Conservation (phyloP, 2,888 invertebrate genomes). For the Habrosyne pyritoides region DNA sequence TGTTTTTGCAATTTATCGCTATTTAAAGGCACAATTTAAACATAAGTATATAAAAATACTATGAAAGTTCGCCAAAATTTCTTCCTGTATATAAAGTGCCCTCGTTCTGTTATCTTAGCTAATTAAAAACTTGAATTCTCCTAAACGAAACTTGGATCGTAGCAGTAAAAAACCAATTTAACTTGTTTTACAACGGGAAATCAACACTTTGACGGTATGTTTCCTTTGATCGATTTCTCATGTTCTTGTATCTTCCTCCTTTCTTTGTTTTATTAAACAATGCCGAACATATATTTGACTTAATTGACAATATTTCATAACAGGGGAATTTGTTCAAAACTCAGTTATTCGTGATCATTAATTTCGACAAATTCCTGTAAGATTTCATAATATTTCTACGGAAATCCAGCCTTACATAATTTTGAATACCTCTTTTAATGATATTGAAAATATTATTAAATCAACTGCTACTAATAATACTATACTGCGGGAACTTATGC, state of each 20-base stretch:
- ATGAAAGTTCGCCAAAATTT: neutral
- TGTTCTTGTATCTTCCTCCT: neutral
- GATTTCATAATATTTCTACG: conserved; percentile 34
- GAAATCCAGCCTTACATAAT: conserved; percentile 40
- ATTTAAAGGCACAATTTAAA: too few relatives aligned
- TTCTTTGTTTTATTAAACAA: too few relatives aligned
- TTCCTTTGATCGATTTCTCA: conserved; percentile 5
- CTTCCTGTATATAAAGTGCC: neutral
- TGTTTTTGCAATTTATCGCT: too few relatives aligned
- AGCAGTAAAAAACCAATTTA: conserved; percentile 36
- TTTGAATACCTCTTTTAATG: conserved; percentile 57
- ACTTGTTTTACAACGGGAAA: conserved; percentile 32
- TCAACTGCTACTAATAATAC: too few relatives aligned
- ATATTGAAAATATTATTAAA: conserved; percentile 73
- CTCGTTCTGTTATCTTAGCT: neutral
- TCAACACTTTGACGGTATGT: conserved; percentile 23
- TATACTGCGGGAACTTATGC: too few relatives aligned
- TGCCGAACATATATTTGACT: too few relatives aligned
- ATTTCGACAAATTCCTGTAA: conserved; percentile 4
- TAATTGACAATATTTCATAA: too few relatives aligned
- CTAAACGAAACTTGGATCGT: conserved; percentile 11
- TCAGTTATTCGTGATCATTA: neutral
- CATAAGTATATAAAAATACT: neutral
- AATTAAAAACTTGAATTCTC: conserved; percentile 8
- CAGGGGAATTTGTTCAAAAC: too few relatives aligned